These are phyloP conservation scores for Nesometra sesokonis DNA, from an alignment of 35 echinoderm and acorn worm species.

Conservation along the genomic window DNA sequence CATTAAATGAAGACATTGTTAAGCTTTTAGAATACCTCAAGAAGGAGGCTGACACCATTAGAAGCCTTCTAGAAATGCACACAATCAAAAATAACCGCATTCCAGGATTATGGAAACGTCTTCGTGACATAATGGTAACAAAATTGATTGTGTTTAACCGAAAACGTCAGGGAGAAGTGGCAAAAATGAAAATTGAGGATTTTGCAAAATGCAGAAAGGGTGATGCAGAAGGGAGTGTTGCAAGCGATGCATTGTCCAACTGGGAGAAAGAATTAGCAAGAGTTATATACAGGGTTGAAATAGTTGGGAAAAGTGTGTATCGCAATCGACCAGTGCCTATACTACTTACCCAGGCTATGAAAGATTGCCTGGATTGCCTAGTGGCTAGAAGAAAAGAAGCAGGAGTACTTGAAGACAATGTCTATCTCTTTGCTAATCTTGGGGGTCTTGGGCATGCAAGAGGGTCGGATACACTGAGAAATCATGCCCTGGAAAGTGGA, in stretches of 20 bases:
- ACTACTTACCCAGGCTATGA: slow-evolving; percentile 16
- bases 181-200: slow-evolving; percentile 38
- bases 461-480: slow-evolving; percentile 12
- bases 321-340: slow-evolving; percentile 22
- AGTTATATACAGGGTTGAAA: slow-evolving; percentile 30
- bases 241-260: neutral
- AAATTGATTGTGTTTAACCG: slow-evolving; percentile 40
- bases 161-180: slow-evolving; percentile 31
- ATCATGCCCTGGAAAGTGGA: slow-evolving; percentile 2
- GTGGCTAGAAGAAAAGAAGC: neutral
- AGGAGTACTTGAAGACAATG: neutral
- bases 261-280: slow-evolving; percentile 5
- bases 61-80: too few relatives aligned
- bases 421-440: slow-evolving; percentile 1
- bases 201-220: neutral
- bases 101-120: neutral
- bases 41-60: neutral
- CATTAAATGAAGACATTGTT: neutral
- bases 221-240: neutral
- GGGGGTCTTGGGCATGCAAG: neutral
- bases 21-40: neutral
- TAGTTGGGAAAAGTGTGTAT: slow-evolving; percentile 51
- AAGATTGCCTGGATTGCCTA: slow-evolving; percentile 6
- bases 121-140: slow-evolving; percentile 3
- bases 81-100: neutral